phyloP scores from a whole-genome alignment of 2,888 invertebrate species.

The Trypoxylon attenuatum region DNA sequence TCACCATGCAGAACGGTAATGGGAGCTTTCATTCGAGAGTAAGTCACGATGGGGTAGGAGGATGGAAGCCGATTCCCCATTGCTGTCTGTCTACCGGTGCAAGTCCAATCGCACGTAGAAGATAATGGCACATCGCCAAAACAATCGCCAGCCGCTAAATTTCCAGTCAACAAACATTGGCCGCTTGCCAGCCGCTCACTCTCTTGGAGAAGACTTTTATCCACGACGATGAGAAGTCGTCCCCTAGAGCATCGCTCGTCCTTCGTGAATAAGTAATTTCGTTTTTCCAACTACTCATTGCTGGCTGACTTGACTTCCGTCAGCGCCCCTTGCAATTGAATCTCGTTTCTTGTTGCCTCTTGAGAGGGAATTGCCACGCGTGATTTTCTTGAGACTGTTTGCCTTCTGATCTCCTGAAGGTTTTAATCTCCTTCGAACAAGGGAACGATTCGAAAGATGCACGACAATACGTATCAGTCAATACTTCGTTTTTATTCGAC shows the following conservation, averaged over 20 bases:
- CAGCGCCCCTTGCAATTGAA: background rate
- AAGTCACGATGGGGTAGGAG: too few species aligned
- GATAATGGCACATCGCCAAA: conserved; percentile 71
- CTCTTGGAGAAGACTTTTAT: conserved; percentile 56
- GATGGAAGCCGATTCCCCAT: background rate
- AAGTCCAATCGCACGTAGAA: conserved; percentile 47
- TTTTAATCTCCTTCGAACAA: too few species aligned
- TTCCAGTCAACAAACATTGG: conserved; percentile 73
- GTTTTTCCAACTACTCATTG: conserved; percentile 28
- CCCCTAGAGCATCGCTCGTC: conserved; percentile 13
- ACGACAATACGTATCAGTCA: too few species aligned
- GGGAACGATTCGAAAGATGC: too few species aligned
- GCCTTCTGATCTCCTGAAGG: too few species aligned
- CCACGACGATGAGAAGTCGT: conserved; percentile 19
- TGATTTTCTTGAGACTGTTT: too few species aligned
- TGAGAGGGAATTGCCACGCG: too few species aligned
- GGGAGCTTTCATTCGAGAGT: conserved; percentile 34
- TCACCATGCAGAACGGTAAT: conserved; percentile 40
- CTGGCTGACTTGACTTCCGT: background rate
- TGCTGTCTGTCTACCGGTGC: conserved; percentile 3
- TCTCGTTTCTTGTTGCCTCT: background rate
- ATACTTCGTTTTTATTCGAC: too few species aligned
- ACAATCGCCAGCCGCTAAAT: conserved; percentile 71
- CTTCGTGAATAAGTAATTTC: conserved; percentile 38
- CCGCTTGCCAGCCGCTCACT: conserved; percentile 57